These are phyloP conservation scores for Pollenia amentaria DNA, from an alignment of 2,888 invertebrate genomes.

Conservation along the genomic window DNA sequence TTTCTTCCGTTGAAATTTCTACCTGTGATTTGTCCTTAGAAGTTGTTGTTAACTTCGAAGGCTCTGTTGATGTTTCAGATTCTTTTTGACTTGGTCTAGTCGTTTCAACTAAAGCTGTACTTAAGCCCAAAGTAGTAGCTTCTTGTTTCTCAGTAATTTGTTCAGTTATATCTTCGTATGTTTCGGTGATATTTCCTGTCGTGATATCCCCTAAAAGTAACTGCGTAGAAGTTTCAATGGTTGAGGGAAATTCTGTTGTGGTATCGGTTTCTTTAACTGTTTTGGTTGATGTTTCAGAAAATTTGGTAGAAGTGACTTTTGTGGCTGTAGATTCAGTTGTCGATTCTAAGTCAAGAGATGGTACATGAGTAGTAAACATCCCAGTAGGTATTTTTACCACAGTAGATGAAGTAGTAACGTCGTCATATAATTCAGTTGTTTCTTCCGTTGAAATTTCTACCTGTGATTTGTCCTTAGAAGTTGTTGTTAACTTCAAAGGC, in stretches of 20 bases:
- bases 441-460: too few species aligned
- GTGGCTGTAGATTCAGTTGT: constrained; percentile 1
- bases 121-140: too few species aligned
- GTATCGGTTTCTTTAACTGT: constrained; percentile 10
- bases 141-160: too few species aligned
- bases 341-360: neutral
- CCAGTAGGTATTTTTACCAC: constrained; percentile 4
- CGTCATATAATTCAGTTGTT: too few species aligned
- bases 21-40: neutral
- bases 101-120: too few species aligned
- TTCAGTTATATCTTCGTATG: neutral
- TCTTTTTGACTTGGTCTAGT: too few species aligned
- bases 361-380: neutral
- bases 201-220: neutral
- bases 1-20: neutral
- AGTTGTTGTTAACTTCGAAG: neutral
- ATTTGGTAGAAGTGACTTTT: neutral
- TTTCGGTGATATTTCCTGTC: neutral
- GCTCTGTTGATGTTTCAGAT: neutral
- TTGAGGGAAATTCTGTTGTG: neutral
- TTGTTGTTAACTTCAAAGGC: neutral
- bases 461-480: neutral
- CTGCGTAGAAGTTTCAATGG: neutral
- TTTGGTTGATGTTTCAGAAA: neutral
- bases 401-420: neutral